These are phyloP conservation scores for Limnothrissa miodon DNA, from an alignment of 2,113 vertebrate genomes.

Conservation along the genomic window DNA sequence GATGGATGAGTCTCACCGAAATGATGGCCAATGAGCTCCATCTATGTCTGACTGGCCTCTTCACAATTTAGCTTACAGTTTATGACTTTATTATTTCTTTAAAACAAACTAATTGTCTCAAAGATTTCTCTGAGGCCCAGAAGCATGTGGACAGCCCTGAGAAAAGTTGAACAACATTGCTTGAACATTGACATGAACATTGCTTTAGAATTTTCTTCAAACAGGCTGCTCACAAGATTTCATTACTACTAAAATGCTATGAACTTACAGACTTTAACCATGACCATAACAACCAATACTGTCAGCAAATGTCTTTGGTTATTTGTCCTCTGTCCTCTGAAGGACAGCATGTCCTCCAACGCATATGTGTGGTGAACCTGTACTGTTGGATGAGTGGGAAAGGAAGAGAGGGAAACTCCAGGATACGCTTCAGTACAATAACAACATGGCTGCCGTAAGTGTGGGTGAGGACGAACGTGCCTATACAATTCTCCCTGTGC, in stretches of 20 bases:
- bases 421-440: too few species aligned
- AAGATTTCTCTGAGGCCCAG: too few species aligned
- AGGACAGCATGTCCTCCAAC: neutral
- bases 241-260: neutral
- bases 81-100: too few species aligned
- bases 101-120: too few species aligned
- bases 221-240: neutral
- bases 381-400: neutral
- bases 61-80: too few species aligned
- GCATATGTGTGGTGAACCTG: neutral
- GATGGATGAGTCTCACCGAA: neutral
- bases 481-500: neutral
- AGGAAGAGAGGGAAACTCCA: neutral
- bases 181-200: too few species aligned
- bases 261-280: neutral
- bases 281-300: neutral
- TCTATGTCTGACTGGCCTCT: neutral
- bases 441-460: neutral
- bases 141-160: neutral
- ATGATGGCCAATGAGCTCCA: too few species aligned
- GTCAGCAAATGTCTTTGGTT: neutral
- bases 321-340: too few species aligned
- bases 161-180: neutral
- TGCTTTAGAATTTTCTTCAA: neutral
- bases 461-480: neutral